Evolutionary conservation across 53 echinoderm and acorn worm genomes (phyloP).

Genomic region (Holothuria scabra): DNA sequence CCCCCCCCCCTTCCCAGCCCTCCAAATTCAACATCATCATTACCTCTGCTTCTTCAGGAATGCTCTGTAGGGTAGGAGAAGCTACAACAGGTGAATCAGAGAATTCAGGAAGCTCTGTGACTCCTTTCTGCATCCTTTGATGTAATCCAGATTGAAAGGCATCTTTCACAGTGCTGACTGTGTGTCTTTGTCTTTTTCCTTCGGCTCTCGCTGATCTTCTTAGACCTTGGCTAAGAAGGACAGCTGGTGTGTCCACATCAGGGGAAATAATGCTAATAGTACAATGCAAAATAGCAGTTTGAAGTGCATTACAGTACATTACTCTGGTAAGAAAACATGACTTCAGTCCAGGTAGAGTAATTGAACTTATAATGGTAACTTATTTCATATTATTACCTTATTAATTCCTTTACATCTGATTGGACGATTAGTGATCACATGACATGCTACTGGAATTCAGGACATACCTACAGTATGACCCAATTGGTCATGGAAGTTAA

Average conservation of each 20-base stretch:
- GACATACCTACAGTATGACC: too few relatives aligned
- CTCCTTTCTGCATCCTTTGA: constrained; percentile 13
- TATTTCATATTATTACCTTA: too few relatives aligned
- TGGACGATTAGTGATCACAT: too few relatives aligned
- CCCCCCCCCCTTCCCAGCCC: too few relatives aligned
- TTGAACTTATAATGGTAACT: too few relatives aligned
- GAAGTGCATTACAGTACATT: too few relatives aligned
- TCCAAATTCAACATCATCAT: not conserved
- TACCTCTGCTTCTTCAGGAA: constrained; percentile 28
- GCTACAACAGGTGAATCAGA: constrained; percentile 2
- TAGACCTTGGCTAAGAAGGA: not conserved
- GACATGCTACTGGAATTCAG: too few relatives aligned
- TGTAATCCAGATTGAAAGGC: constrained; percentile 15
- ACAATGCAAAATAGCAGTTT: not conserved
- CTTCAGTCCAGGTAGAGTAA: too few relatives aligned
- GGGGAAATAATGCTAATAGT: constrained; percentile 4
- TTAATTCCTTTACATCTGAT: too few relatives aligned
- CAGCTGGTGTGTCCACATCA: constrained; percentile 9
- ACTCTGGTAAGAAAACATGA: too few relatives aligned
- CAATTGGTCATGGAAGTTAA: too few relatives aligned
- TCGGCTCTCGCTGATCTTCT: constrained; percentile 4
- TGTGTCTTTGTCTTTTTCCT: not conserved
- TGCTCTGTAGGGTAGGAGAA: constrained; percentile 18
- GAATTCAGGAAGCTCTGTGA: not conserved
- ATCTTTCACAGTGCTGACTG: not conserved